Evolutionary conservation across 2,888 invertebrate genomes (phyloP).

Genomic region (Tridacna gigas): DNA sequence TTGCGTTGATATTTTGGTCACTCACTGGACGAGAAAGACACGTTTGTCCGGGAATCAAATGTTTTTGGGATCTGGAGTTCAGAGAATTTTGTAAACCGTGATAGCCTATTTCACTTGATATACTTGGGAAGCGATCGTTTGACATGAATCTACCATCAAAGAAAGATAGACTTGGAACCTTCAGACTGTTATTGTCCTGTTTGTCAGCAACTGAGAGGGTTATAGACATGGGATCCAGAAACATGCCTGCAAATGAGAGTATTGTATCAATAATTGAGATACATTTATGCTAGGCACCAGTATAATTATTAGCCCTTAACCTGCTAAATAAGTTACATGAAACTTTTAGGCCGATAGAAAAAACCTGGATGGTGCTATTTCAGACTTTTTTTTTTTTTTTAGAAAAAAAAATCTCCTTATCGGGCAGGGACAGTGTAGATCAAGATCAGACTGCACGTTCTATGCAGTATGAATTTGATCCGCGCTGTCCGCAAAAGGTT

Average conservation of each 20-base stretch:
- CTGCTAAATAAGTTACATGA: too few relatives aligned
- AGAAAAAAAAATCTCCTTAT: too few relatives aligned
- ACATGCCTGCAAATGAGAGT: constrained; percentile 41
- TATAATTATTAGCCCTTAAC: too few relatives aligned
- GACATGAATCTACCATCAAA: constrained; percentile 42
- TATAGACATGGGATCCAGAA: constrained; percentile 54
- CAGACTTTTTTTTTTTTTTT: too few relatives aligned
- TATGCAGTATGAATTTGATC: too few relatives aligned
- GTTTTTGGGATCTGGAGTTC: constrained; percentile 39
- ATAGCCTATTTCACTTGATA: constrained; percentile 28
- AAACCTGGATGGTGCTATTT: too few relatives aligned
- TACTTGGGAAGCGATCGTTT: constrained; percentile 31
- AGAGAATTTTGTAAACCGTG: constrained; percentile 33
- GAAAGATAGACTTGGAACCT: constrained; percentile 53
- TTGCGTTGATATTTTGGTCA: constrained; percentile 56
- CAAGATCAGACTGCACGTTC: too few relatives aligned
- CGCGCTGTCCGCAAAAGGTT: too few relatives aligned
- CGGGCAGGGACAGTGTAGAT: too few relatives aligned
- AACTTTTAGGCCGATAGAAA: too few relatives aligned
- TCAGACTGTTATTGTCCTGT: constrained; percentile 51
- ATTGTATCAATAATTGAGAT: too few relatives aligned
- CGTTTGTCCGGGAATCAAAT: constrained; percentile 16
- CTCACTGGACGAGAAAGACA: constrained; percentile 56
- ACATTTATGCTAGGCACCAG: too few relatives aligned
- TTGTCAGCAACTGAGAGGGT: constrained; percentile 46